Base-by-base conservation (phyloP, 2,888 invertebrate species). In the Pristionchus arcanus region DNA sequence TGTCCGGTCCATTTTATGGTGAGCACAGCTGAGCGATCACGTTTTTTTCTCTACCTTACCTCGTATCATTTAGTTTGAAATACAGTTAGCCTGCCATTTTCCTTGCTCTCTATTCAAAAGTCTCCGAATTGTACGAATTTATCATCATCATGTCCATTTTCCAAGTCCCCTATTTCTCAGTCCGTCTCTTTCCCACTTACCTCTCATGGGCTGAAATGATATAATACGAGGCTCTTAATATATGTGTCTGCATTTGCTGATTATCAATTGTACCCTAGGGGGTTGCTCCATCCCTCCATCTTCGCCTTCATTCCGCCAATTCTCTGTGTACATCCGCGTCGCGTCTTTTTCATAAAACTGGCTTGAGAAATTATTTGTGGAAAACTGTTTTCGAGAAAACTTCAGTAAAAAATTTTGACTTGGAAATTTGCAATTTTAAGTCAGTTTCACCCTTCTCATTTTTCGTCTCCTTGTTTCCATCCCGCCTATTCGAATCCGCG, bases 11-110 rank as follows among this genome's bases (percentile, higher is more conserved):
- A 49, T 11, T 49, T 49, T 49, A 13, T 49, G 42, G 42, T 49
- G 42, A 49, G 19, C 77, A 42, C 77, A 77, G 77, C 77, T 77
- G 77, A 74, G 37, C 25, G 77, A 77, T 77, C 77, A 77, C 77
- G 77, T 77, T 77, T 77, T 71, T 74, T 34, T 37, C 74, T 34
- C 37, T n/a, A 7, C 34, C 42, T 77, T n/a, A 42, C 42, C 77
- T 42, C 42, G 11, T 77, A 42, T 77, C 77, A 37, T 42, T 19
- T 11, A 1, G 19, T 34, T 37, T 34, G 42, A 74, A 74, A 37
- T 74, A 34, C 71, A 71, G 71, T 7, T 71, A 34, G 7, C 74
- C 34, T 74, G n/a, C n/a, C n/a, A n/a, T n/a, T n/a, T n/a, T n/a
- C n/a, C n/a, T n/a, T n/a, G n/a, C n/a, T 15, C 68, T 37, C 19